Base-by-base conservation (phyloP, 2,797 vertebrate species). In the Brotula barbata region DNA sequence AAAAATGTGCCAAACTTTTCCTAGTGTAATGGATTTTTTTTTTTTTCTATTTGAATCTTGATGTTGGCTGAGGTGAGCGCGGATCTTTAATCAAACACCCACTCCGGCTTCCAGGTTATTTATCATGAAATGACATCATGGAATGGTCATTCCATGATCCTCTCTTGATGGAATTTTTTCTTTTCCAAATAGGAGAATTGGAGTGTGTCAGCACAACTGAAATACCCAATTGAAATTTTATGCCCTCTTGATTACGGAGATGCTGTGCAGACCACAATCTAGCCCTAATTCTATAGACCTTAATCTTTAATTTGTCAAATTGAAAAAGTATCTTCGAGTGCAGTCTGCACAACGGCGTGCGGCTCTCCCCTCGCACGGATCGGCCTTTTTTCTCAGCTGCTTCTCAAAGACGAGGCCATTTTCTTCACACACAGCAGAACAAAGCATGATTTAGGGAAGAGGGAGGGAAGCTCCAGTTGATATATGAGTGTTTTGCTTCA, bases 401-500 rank as follows among this genome's bases (percentile, higher is more conserved):
- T 74, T 73, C 77, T 74, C 73, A 71, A 77, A 82, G 82, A 81
- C 34, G 50, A 75, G 75, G 79, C 76, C 73, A 73, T 82, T 84
- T 85, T 80, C 81, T 77, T 71, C 75, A 80, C 77, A 80, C 82
- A 54, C 78, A 73, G 63, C 75, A 83, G 83, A 87, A 88, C 86
- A 89, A 87, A 88, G 82, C 71, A 34, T 87, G 86, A 90, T 92
- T 91, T 91, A 89, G 81, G 76, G 78, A 82, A 52, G 79, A 76
- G 74, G 82, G 69, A 73, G 78, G 80, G 77, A 61, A 45, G 81
- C 84, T 62, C 65, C 61, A 71, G 64, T 82, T 88, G 83, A 89
- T 90, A 73, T 87, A 88, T 88, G 77, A 85, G 81, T 85, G 81
- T 87, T 89, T 87, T 87, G 84, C 88, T 89, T 89, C 83, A 85